These are phyloP conservation scores for Phrynocephalus forsythii DNA, from an alignment of 2,797 vertebrate species.

Conservation along the genomic window DNA sequence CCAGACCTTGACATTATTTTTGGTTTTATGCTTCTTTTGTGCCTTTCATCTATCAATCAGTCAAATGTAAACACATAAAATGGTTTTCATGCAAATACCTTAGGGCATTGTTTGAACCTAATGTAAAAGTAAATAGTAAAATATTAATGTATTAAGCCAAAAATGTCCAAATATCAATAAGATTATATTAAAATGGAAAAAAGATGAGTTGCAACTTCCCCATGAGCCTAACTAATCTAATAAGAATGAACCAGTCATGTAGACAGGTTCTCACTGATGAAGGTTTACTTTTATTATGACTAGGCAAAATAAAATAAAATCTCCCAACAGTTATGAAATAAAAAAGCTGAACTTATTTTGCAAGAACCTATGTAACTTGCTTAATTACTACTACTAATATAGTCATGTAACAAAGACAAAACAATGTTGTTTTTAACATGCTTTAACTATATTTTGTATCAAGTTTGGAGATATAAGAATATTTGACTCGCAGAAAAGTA, in stretches of 20 bases:
- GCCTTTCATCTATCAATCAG: constrained; percentile 41
- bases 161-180: constrained; percentile 29
- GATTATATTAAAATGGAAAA: neutral
- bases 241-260: constrained; percentile 6
- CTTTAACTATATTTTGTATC: constrained; percentile 30
- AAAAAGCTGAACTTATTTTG: neutral
- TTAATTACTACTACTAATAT: constrained; percentile 46
- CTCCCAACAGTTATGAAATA: neutral
- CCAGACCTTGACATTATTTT: constrained; percentile 31
- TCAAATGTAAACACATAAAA: constrained; percentile 45
- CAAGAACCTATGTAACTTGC: constrained; percentile 1
- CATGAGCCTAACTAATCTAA: constrained; percentile 2
- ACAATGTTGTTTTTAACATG: neutral
- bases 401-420: constrained; percentile 39
- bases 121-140: constrained; percentile 54
- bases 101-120: constrained; percentile 22
- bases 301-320: neutral
- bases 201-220: constrained; percentile 20
- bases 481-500: constrained; percentile 36
- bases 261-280: neutral
- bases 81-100: constrained; percentile 39
- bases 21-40: constrained; percentile 49
- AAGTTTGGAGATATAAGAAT: constrained; percentile 42
- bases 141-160: constrained; percentile 34
- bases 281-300: neutral